Evolutionary conservation across 1,140 invertebrate species (phyloP).

Genomic region (Arion vulgaris): DNA sequence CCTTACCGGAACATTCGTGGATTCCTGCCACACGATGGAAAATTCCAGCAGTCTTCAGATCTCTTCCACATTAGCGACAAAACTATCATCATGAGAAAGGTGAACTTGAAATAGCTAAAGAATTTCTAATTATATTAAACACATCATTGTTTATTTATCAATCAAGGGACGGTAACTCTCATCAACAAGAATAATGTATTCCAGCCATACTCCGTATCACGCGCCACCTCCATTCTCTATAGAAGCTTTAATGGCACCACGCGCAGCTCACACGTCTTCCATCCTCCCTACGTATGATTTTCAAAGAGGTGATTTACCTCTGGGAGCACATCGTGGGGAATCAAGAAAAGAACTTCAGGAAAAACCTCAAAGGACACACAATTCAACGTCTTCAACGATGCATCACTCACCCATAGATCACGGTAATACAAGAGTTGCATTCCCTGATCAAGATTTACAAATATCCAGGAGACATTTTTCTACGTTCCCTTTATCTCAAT

Average conservation of each 20-base stretch:
- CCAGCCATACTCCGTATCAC: background rate
- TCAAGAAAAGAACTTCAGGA: background rate
- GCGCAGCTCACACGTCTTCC: background rate
- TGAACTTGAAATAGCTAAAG: too few species aligned
- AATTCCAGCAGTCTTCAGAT: too few species aligned
- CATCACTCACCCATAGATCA: background rate
- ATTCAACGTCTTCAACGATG: background rate
- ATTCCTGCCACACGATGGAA: too few species aligned
- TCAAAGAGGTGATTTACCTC: background rate
- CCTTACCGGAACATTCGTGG: too few species aligned
- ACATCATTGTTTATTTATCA: too few species aligned
- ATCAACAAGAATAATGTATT: background rate
- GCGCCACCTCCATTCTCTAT: slow-evolving; percentile 6
- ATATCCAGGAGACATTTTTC: background rate
- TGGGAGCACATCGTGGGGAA: background rate
- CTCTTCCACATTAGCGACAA: too few species aligned
- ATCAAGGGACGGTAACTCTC: too few species aligned
- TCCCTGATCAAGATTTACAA: background rate
- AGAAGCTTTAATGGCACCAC: slow-evolving; percentile 6
- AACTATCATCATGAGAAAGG: too few species aligned
- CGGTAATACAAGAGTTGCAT: background rate
- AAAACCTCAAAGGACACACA: background rate
- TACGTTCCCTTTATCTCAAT: background rate
- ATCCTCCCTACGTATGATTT: background rate
- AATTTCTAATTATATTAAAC: too few species aligned